phyloP scores from a whole-genome alignment of 2,113 vertebrate genomes.

The Ascaphus truei region DNA sequence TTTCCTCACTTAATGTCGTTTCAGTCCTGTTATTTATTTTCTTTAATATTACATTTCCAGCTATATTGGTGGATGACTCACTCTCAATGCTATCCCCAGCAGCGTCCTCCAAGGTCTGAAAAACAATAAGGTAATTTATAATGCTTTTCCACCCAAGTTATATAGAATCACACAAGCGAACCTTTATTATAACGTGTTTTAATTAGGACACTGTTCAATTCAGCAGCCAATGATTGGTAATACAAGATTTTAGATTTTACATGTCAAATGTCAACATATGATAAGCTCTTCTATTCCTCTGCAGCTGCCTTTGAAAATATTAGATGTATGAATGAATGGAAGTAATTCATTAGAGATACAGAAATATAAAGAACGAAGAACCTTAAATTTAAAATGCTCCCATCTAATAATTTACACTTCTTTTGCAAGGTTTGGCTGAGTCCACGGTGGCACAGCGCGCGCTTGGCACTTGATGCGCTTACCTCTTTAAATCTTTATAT shows the following conservation, averaged over 20 bases:
- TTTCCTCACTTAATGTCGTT: conserved; percentile 79
- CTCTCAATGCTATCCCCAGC: conserved; percentile 51
- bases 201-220: conserved; percentile 55
- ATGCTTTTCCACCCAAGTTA: conserved; percentile 55
- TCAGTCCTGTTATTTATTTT: conserved; percentile 68
- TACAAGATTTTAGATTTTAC: background rate
- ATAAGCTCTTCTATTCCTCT: too few species aligned
- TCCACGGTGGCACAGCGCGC: too few species aligned
- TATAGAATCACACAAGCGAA: conserved; percentile 51
- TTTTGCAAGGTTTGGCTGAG: too few species aligned
- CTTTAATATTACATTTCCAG: conserved; percentile 67
- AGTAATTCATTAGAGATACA: too few species aligned
- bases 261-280: background rate
- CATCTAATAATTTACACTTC: too few species aligned
- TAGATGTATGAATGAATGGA: too few species aligned
- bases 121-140: conserved; percentile 73
- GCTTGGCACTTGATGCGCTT: too few species aligned
- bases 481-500: too few species aligned
- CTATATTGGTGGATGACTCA: conserved; percentile 73
- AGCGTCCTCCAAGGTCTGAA: conserved; percentile 63
- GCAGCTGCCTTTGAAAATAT: too few species aligned
- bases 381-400: too few species aligned
- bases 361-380: too few species aligned
- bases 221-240: conserved; percentile 48
- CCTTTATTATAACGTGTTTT: conserved; percentile 63